A percentile compares a stretch with the other conserved stretches of the same genome.
Evolutionary conservation across 2,888 invertebrate genomes (phyloP).

Genomic region (Elysia crispata): DNA sequence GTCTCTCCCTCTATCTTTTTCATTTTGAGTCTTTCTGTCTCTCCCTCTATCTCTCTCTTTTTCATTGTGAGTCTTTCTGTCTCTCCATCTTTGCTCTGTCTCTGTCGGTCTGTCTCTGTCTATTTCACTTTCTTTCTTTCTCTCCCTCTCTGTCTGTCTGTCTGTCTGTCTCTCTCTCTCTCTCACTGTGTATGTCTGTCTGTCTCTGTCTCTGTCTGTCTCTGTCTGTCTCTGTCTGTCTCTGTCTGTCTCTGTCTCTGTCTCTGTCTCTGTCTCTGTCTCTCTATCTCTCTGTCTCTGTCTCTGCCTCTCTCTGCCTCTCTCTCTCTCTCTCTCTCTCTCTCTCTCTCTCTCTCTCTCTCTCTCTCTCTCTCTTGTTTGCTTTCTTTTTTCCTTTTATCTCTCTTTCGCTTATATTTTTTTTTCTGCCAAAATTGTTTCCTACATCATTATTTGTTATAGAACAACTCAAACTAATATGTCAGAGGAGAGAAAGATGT

Average conservation of each 20-base stretch:
- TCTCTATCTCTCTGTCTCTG: conserved; percentile 9
- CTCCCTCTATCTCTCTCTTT: no score
- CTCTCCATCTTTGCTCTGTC: no score
- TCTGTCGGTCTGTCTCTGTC: not conserved
- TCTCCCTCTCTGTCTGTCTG: not conserved
- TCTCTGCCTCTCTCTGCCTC: conserved; percentile 11
- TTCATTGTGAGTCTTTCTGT: no score
- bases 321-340: conserved; percentile 35
- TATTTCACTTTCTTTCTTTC: not conserved
- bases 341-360: conserved; percentile 33
- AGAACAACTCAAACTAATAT: no score
- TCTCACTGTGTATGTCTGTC: conserved; percentile 17
- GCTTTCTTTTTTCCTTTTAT: conserved; percentile 18
- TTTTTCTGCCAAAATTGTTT: no score
- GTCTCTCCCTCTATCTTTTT: no score
- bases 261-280: conserved; percentile 26
- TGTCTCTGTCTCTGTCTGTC: not conserved
- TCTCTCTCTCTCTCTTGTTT: conserved; percentile 30
- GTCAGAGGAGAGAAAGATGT: no score
- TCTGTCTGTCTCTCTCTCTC: conserved; percentile 26
- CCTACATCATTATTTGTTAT: no score
- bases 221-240: conserved; percentile 3
- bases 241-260: conserved; percentile 30
- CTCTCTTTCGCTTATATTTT: not conserved
- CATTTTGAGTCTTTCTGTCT: no score